phyloP scores from a whole-genome alignment of 1,140 invertebrate species.

The Aethina tumida region DNA sequence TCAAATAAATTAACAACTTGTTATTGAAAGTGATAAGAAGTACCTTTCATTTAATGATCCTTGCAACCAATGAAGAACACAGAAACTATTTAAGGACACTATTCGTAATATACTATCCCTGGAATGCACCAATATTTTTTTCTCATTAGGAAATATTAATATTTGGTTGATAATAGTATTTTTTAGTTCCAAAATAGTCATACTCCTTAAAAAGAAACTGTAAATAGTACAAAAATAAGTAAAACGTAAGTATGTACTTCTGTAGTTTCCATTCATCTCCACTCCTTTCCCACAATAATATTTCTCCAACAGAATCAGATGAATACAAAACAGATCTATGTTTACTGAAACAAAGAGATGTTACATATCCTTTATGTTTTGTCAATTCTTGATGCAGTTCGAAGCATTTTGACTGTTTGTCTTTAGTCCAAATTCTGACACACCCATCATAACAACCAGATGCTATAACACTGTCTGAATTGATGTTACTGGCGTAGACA shows the following conservation, averaged over 20 bases:
- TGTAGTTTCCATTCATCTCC: slow-evolving; percentile 20
- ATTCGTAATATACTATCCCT: slow-evolving; percentile 26
- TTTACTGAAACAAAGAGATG: slow-evolving; percentile 25
- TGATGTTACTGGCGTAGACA: slow-evolving; percentile 28
- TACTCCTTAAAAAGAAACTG: slow-evolving; percentile 20
- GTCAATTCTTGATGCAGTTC: slow-evolving; percentile 24
- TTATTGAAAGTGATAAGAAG: slow-evolving; percentile 1
- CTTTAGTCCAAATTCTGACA: slow-evolving; percentile 25
- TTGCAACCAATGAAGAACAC: slow-evolving; percentile 20
- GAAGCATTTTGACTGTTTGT: slow-evolving; percentile 13
- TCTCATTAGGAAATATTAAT: slow-evolving; percentile 24
- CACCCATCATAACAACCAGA: slow-evolving; percentile 30
- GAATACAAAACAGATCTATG: slow-evolving; percentile 24
- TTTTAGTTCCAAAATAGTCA: slow-evolving; percentile 23
- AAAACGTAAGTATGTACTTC: slow-evolving; percentile 13
- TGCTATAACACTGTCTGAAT: slow-evolving; percentile 21
- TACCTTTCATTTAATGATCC: slow-evolving; percentile 20
- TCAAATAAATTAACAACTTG: slow-evolving; percentile 11
- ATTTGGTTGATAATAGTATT: slow-evolving; percentile 29
- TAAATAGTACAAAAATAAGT: too few relatives aligned
- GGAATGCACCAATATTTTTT: slow-evolving; percentile 26
- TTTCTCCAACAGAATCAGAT: slow-evolving; percentile 25
- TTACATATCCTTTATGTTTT: slow-evolving; percentile 28
- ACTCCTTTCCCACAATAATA: slow-evolving; percentile 26
- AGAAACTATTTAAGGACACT: slow-evolving; percentile 21